These are phyloP conservation scores for Heterodera filipjevi DNA, from an alignment of 2,888 invertebrate genomes.

Conservation along the genomic window DNA sequence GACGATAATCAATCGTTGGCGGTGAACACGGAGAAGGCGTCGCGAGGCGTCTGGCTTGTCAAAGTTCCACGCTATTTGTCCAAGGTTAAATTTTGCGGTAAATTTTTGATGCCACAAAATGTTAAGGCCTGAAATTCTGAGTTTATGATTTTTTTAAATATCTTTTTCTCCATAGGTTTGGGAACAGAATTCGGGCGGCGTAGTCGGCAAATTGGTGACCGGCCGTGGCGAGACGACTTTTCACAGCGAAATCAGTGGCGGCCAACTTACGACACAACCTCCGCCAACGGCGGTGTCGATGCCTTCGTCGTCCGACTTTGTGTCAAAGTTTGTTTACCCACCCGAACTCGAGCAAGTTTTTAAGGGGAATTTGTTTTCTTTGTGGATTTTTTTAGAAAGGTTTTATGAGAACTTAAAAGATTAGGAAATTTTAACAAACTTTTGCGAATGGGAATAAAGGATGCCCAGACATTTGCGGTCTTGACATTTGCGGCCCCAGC, in stretches of 20 bases:
- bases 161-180: constrained; percentile 33
- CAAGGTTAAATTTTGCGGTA: constrained; percentile 39
- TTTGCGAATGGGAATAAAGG: no score
- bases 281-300: not conserved
- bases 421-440: no score
- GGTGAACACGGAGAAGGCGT: constrained; percentile 52
- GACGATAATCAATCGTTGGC: not conserved
- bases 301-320: not conserved
- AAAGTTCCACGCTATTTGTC: constrained; percentile 60
- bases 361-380: no score
- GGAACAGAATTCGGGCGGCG: constrained; percentile 52
- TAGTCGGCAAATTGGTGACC: constrained; percentile 49
- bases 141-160: no score
- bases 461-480: no score
- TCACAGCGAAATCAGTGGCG: constrained; percentile 27
- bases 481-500: no score
- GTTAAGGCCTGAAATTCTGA: no score
- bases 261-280: not conserved
- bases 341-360: no score
- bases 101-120: not conserved
- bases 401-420: no score
- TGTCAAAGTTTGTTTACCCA: no score
- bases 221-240: constrained; percentile 24
- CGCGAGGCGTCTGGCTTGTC: constrained; percentile 61
- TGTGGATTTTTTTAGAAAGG: no score